These are phyloP conservation scores for Petrosia ficiformis DNA, from an alignment of 37 sponge, comb jelly and placozoan species.

Conservation along the genomic window DNA sequence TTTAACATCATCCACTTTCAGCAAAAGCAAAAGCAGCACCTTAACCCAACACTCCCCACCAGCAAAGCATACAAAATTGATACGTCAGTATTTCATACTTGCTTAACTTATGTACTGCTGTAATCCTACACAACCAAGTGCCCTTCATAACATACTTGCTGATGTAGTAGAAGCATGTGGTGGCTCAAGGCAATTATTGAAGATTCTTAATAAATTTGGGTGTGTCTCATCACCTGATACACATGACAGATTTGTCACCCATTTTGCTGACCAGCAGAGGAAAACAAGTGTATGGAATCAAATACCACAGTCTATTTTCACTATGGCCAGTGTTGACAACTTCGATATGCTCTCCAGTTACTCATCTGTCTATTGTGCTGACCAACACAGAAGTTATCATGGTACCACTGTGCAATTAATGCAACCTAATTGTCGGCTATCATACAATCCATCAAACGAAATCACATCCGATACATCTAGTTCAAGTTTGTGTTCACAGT, in stretches of 20 bases:
- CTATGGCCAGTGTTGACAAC: slow-evolving; percentile 23
- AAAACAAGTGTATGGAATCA: slow-evolving; percentile 6
- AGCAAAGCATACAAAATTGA: neutral
- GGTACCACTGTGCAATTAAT: slow-evolving; percentile 25
- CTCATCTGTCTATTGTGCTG: slow-evolving; percentile 34
- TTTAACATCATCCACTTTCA: neutral
- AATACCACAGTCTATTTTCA: neutral
- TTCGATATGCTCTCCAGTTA: slow-evolving; percentile 37
- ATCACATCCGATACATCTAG: too few relatives aligned
- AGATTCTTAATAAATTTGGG: slow-evolving; percentile 15
- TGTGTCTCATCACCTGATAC: slow-evolving; percentile 1
- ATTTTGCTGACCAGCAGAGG: slow-evolving; percentile 1
- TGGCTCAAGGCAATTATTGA: slow-evolving; percentile 23
- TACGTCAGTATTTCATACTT: neutral
- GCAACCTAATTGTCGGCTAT: too few relatives aligned
- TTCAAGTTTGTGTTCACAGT: too few relatives aligned
- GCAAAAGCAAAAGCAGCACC: neutral
- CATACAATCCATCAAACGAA: too few relatives aligned
- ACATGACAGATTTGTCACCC: slow-evolving; percentile 25
- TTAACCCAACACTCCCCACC: too few relatives aligned
- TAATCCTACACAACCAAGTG: neutral
- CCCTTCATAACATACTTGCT: slow-evolving; percentile 7
- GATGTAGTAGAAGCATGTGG: slow-evolving; percentile 30
- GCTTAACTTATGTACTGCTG: slow-evolving; percentile 5
- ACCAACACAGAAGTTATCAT: slow-evolving; percentile 35